Base-by-base conservation (phyloP, 2,797 vertebrate species). In the Galago senegalensis region DNA sequence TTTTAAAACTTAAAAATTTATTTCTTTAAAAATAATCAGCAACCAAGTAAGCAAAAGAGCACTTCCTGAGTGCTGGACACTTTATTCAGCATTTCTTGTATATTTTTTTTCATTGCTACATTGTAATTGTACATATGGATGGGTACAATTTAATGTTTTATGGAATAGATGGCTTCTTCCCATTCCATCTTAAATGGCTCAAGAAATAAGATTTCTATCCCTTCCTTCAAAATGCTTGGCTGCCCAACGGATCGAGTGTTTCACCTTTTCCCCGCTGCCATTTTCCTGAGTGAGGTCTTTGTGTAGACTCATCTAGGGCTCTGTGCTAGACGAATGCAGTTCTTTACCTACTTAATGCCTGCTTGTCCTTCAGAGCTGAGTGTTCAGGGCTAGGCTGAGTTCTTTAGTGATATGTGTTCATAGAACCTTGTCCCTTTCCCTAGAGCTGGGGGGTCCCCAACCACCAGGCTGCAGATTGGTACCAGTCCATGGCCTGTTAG, bases 121-220 rank as follows among this genome's bases (percentile, higher is more conserved):
- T 70, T 70, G 34, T 70, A 70, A 70, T 37, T 70, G 34, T 70
- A 70, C 34, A 37, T 70, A 70, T 37, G 21, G 37, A 11, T 37
- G 20, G n/a, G 4, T 70, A 37, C 9, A 37, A 21, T 70, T 70
- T 34, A 37, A 37, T 70, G 34, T 70, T 70, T 70, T 34, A 70
- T 70, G 34, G 69, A 70, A 70, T 34, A 43, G n/a, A 77, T n/a
- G n/a, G 58, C 46, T 93, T 89, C 87, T 31, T 34, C 5, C 40
- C 18, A 21, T 46, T 82, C 53, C 10, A 10, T 70, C 49, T 72
- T 27, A 84, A 94, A 91, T 65, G 65, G 85, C 43, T 95, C 91
- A 31, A 75, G n/a, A 73, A 93, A 67, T 40, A 75, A 61, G 31
- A 89, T 94, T 95, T 95, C 53, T 20, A 69, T 53, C 27, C 8